Base-by-base conservation (phyloP, 2,888 invertebrate genomes). In the Ferrisia virgata region DNA sequence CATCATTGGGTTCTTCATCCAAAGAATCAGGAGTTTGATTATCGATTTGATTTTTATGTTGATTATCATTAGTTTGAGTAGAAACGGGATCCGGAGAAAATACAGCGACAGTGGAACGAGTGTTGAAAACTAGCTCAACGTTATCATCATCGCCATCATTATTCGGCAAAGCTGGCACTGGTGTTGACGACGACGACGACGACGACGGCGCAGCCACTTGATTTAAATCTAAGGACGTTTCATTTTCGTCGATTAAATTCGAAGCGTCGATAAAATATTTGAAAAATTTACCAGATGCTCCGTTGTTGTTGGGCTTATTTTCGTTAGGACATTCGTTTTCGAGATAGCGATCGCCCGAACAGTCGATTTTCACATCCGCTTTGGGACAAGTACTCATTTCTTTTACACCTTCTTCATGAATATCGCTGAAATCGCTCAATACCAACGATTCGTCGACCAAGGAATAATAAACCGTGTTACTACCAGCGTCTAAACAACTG, bases 261-360 rank as follows among this genome's bases (percentile, higher is more conserved):
- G 83, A 83, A 28, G 83, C 83, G 76, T 83, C 83, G 25, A 83
- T 83, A 40, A 83, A 83, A 18, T n/a, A 83, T 13, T 83, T 83
- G 28, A 36, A 39, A 40, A 72, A 25, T 28, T 72, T 83, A 76
- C 83, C 83, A 22, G 39, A 28, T 18, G 22, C 53, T 76, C 36
- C 72, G 72, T 33, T 33, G 22, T 13, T 8, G 0, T 15, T 79
- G 0, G 40, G 43, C 25, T 79, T 79, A 6, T 13, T 18, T n/a
- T 18, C 79, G 22, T n/a, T 36, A 25, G 79, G 4, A 18, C 33
- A 78, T 15, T 78, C 78, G 78, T 9, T n/a, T n/a, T 25, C 36
- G 18, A 0, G 72, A 18, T 13, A 18, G 4, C 36, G 36, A 36
- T 76, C 72, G 72, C 72, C 72, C 33, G 31, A 36, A 8, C 36